Evolutionary conservation across 2,888 invertebrate genomes (phyloP), one percentile per base, ranked within the genome.

Genomic region (Caenorhabditis japonica): DNA sequence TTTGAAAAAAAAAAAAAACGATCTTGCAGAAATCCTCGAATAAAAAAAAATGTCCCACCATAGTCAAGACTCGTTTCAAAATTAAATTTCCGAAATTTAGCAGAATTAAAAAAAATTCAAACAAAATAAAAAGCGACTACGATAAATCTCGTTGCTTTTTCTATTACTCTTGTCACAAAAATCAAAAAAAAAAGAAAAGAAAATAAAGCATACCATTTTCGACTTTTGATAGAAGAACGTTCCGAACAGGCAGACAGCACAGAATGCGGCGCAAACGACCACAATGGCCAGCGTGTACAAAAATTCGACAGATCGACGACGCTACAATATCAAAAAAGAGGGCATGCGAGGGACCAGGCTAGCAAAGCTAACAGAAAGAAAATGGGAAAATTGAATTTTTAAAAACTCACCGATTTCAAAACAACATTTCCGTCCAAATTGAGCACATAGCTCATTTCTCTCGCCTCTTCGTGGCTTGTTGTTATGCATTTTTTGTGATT

Each of bases 191-290:
- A 33, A 30, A 53, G 44, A 27, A 44, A n/a, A 3, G 17, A 4
- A 23, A 27, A 44, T 27, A 23, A 47, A 25, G 17, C 60, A n/a
- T 66, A 76, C 78, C 76, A 61, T 53, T 71, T 80, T 78, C 23
- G 76, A 76, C 46, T 58, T 72, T 23, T 79, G 79, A 62, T 86
- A 86, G 72, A 86, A 83, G 17, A 84, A 39, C 1, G 82, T 82
- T 27, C 84, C 84, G 7, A 81, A 41, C 8, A 75, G 52, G 33
- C 76, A 58, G 3, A 80, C 85, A n/a, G 74, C 56, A 19, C 66
- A 55, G 30, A 82, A 75, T 15, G 84, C 82, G 13, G 79, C 69
- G 34, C 58, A 59, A 7, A 86, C 72, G 25, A 85, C 75, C n/a
- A 77, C 66, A 25, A 59, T 41, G 5, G 84, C 82, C 7, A 80